These are phyloP conservation scores for Rostratula benghalensis DNA, from an alignment of 2,113 vertebrate species.

Conservation along the genomic window DNA sequence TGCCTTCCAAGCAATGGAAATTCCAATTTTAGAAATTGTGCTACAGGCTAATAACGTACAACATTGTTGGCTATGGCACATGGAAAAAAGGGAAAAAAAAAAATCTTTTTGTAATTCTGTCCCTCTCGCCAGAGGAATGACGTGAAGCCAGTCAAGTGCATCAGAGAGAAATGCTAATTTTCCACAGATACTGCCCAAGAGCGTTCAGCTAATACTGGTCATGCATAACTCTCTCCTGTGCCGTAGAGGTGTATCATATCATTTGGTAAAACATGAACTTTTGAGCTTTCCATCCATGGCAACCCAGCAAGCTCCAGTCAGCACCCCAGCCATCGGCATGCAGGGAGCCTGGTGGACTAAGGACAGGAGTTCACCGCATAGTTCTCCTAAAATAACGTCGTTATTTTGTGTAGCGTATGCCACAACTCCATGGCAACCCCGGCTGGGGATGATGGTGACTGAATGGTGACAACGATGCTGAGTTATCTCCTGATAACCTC, in stretches of 20 bases:
- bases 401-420: constrained; percentile 41
- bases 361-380: constrained; percentile 20
- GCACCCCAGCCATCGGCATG: background rate
- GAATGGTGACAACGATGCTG: constrained; percentile 8
- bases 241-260: background rate
- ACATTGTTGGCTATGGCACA: constrained; percentile 47
- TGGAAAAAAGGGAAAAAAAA: background rate
- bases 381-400: constrained; percentile 51
- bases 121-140: background rate
- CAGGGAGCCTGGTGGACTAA: background rate
- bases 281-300: background rate
- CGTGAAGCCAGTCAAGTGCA: background rate
- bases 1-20: constrained; percentile 63
- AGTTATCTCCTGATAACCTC: constrained; percentile 50
- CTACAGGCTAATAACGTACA: background rate
- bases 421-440: constrained; percentile 40
- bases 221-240: background rate
- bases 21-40: constrained; percentile 55
- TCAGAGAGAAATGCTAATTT: background rate
- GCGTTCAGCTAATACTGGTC: background rate
- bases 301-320: background rate
- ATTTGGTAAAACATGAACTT: background rate
- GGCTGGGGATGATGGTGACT: constrained; percentile 8
- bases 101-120: constrained; percentile 35
- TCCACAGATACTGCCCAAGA: background rate